These are phyloP conservation scores for Alcis repandata DNA, from an alignment of 2,888 invertebrate species.

Conservation along the genomic window DNA sequence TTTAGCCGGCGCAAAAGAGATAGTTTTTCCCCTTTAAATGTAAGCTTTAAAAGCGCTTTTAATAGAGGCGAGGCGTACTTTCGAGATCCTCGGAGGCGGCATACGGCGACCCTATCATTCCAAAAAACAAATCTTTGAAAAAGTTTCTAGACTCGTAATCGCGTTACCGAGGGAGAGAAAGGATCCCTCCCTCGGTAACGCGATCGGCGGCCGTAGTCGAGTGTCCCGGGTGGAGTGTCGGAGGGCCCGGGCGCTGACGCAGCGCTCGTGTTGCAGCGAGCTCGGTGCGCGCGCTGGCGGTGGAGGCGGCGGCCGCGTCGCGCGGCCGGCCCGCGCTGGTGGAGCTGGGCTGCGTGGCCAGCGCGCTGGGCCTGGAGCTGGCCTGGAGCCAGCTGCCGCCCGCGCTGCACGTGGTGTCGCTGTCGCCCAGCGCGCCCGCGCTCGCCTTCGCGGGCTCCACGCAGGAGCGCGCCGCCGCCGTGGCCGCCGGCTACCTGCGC, in stretches of 20 bases:
- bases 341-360: conserved; percentile 55
- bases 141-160: too few relatives aligned
- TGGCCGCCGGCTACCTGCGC: conserved; percentile 57
- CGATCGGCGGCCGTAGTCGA: too few relatives aligned
- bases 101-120: too few relatives aligned
- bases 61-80: too few relatives aligned
- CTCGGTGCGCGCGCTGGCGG: conserved; percentile 1
- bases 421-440: conserved; percentile 46
- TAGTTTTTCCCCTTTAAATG: too few relatives aligned
- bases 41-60: too few relatives aligned
- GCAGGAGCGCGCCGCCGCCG: conserved; percentile 51
- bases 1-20: too few relatives aligned
- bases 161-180: too few relatives aligned
- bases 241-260: not conserved
- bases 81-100: too few relatives aligned
- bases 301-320: conserved; percentile 12
- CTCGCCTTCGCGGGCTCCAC: conserved; percentile 48
- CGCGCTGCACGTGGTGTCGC: conserved; percentile 46
- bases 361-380: conserved; percentile 47
- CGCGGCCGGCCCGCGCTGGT: conserved; percentile 56
- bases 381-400: conserved; percentile 40
- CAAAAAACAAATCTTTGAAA: too few relatives aligned
- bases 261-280: not conserved
- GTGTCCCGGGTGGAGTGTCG: too few relatives aligned
- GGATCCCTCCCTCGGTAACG: too few relatives aligned